Percentiles rank a stretch among this genome's conserved stretches.
These are phyloP conservation scores for Drosophila stalkeri DNA, from an alignment of 2,888 invertebrate genomes.

Conservation along the genomic window DNA sequence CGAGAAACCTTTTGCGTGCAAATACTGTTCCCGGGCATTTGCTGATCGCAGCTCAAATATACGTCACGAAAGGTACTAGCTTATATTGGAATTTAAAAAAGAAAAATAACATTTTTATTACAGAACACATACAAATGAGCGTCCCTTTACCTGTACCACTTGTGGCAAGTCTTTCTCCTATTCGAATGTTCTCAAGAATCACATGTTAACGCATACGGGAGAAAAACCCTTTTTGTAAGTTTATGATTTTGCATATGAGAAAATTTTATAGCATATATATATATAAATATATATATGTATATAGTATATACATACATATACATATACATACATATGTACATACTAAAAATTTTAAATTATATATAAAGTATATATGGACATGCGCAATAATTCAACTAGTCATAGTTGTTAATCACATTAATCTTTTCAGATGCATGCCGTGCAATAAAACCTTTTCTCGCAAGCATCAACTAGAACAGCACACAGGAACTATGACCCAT, in stretches of 20 bases:
- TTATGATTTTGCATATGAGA: background rate
- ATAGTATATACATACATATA: background rate
- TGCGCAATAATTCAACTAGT: background rate
- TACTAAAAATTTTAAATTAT: background rate
- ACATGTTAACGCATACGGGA: constrained; percentile 84
- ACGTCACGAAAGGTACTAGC: constrained; percentile 84
- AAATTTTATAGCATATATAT: background rate
- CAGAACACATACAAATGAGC: constrained; percentile 85
- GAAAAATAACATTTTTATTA: constrained; percentile 11
- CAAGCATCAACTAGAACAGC: constrained; percentile 83
- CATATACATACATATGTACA: background rate
- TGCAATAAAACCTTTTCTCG: constrained; percentile 84
- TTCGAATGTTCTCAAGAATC: constrained; percentile 84
- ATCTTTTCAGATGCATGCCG: constrained; percentile 75
- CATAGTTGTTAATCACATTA: background rate
- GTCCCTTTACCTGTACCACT: constrained; percentile 83
- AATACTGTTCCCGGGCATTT: constrained; percentile 84
- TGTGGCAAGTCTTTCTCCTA: constrained; percentile 85
- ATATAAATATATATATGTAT: background rate
- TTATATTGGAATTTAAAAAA: no score
- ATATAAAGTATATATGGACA: background rate
- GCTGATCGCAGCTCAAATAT: constrained; percentile 85
- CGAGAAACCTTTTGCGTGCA: constrained; percentile 84
- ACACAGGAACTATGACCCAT: constrained; percentile 82
- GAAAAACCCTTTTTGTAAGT: constrained; percentile 82